Conservation (phyloP, 2,113 vertebrate species). For the Strix aluco region DNA sequence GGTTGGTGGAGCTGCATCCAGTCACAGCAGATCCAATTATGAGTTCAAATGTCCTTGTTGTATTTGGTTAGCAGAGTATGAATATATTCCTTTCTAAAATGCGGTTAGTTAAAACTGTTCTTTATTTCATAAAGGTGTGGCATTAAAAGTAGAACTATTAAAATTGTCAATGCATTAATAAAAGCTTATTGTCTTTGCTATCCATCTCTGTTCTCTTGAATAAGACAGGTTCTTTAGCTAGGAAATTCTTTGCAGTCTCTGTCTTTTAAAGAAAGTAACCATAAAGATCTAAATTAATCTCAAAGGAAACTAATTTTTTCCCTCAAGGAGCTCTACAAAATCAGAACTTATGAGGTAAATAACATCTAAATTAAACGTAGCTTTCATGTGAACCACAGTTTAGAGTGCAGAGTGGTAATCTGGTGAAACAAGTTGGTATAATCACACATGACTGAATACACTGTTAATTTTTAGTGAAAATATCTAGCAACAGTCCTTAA, state of each 20-base stretch:
- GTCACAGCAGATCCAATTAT: not conserved
- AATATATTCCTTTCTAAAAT: not conserved
- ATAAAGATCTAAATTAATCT: slow-evolving; percentile 19
- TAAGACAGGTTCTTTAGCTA: not conserved
- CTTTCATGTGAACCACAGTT: not conserved
- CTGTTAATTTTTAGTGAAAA: not conserved
- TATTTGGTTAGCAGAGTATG: not conserved
- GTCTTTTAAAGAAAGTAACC: not conserved
- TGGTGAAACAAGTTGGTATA: not conserved
- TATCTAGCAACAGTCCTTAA: not conserved
- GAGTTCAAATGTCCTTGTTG: not conserved
- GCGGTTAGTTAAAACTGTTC: not conserved
- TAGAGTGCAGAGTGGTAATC: not conserved
- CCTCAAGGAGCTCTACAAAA: not conserved
- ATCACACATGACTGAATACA: not conserved
- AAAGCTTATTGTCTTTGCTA: not conserved
- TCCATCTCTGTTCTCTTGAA: not conserved
- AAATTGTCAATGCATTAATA: not conserved
- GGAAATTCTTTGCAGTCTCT: not conserved
- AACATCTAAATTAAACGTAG: not conserved
- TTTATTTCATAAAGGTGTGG: not conserved
- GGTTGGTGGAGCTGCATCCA: not conserved
- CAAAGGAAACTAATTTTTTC: not conserved
- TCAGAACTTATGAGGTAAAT: not conserved
- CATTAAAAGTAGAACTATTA: not conserved